Percentiles rank a stretch among this genome's conserved stretches.
Evolutionary conservation across 2,113 vertebrate genomes (phyloP).

Genomic region (Miniopterus natalensis): DNA sequence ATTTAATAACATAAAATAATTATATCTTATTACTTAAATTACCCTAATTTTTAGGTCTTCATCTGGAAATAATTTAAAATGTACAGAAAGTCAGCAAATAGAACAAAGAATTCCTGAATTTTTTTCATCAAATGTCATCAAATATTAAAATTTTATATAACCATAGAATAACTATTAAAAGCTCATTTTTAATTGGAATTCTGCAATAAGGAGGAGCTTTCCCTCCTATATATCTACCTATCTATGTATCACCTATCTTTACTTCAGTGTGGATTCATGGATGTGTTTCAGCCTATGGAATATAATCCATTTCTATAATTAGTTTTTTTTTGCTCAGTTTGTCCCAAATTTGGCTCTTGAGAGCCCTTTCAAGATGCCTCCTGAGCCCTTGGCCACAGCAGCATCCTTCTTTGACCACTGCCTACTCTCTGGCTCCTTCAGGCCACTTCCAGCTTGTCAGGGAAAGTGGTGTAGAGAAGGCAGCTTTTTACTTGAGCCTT

Average conservation of each 20-base stretch:
- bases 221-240: neutral
- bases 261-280: neutral
- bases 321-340: neutral
- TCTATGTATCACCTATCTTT: neutral
- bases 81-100: neutral
- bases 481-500: neutral
- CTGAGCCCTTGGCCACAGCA: neutral
- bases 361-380: neutral
- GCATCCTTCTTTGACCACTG: neutral
- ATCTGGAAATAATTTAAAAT: constrained; percentile 52
- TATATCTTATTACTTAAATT: neutral
- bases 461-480: neutral
- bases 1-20: neutral
- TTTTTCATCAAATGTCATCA: neutral
- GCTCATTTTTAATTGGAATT: neutral
- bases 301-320: neutral
- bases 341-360: neutral
- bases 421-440: neutral
- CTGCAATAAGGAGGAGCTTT: neutral
- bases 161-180: neutral
- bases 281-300: neutral
- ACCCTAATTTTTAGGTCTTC: neutral
- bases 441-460: neutral
- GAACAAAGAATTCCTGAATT: neutral
- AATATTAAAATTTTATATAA: constrained; percentile 20